phyloP scores from a whole-genome alignment of 2,888 invertebrate genomes.

The Eurois occulta region DNA sequence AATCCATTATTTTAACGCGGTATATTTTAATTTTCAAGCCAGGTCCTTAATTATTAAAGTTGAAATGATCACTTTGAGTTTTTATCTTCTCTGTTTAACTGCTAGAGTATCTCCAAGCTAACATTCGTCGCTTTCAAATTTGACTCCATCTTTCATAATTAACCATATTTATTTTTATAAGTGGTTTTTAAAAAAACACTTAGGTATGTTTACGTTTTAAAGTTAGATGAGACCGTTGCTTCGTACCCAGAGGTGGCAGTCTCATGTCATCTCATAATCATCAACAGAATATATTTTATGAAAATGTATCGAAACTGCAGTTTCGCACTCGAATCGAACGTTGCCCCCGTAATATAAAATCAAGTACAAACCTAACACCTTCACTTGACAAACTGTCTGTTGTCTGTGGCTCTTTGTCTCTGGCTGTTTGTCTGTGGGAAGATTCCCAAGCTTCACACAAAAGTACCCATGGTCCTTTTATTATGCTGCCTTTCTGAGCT shows the following conservation, averaged over 20 bases:
- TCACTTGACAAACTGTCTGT: no score
- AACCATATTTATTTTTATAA: background rate
- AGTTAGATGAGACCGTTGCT: background rate
- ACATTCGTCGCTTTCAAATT: background rate
- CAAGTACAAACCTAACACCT: no score
- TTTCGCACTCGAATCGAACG: no score
- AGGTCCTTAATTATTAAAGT: no score
- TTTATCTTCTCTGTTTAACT: background rate
- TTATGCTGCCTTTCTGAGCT: background rate
- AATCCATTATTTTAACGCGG: slow-evolving; percentile 12
- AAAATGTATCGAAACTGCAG: no score
- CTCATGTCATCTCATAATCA: background rate
- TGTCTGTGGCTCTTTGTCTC: no score
- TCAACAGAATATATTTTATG: background rate
- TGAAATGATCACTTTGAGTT: background rate
- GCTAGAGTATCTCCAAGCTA: background rate
- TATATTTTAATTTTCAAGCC: background rate
- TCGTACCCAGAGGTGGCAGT: no score
- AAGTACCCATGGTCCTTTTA: no score
- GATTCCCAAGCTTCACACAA: no score
- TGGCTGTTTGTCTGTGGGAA: no score
- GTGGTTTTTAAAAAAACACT: background rate
- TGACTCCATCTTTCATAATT: background rate
- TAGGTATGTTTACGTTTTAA: no score
- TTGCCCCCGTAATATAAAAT: no score